Base-by-base conservation (phyloP, 23 tunicate species). In the Halocynthia aurantium region DNA sequence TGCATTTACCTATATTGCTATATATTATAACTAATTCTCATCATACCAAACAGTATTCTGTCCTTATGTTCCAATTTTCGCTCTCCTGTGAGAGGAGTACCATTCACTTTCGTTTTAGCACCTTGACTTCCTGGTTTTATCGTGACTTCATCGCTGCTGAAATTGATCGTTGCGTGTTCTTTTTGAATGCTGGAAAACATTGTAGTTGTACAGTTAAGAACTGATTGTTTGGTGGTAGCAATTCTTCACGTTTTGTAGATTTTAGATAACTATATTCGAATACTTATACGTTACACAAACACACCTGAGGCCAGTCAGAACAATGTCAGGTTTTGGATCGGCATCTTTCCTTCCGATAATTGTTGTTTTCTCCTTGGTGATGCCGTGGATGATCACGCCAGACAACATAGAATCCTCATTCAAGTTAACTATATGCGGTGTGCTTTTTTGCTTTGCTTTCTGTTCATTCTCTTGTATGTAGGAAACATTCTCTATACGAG, bases 341-440 rank as follows among this genome's bases (percentile, higher is more conserved):
- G 99, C 96, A 69, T 94, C 99, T 85, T 94, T 94, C 49, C 99
- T 76, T 55, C 99, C 99, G 22, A 94, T 88, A 66, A 81, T 2
- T 0, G 84, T 94, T 57, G 56, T 78, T 70, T 88, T 88, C 44
- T 90, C 88, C 70, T 94, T 76, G 21, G 61, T n/a, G 10, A 94
- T 60, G 8, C 72, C 81, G 7, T 84, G 87, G 52, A 73, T 77
- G 53, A 94, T 88, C 40, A 94, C 99, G 22, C 99, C 99, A 19
- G 95, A 88, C 22, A 94, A 60, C 95, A 87, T 88, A 7, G 99
- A 96, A 81, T 94, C 99, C 82, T 94, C 99, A 77, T 94, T 94
- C 10, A 94, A 58, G 72, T 94, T 94, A 51, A 88, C 80, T 22
- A 94, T 81, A 68, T 88, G 88, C 7, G 99, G 96, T 8, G 55